Conservation (phyloP, 2,888 invertebrate species). For the Rugalucina vietnamica region DNA sequence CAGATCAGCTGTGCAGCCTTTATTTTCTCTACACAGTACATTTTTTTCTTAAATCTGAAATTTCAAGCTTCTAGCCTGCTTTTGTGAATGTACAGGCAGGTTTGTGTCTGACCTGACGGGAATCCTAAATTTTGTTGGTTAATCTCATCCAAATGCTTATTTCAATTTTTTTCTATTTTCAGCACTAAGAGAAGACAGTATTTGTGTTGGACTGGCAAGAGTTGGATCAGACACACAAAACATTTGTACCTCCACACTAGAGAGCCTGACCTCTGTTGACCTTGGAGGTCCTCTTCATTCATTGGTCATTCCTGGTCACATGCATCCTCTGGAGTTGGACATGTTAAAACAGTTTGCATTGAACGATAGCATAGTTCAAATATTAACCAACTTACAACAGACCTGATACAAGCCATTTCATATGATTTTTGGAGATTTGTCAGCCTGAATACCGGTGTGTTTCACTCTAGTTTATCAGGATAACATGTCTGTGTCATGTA, state of each 20-base stretch:
- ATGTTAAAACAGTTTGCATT: constrained; percentile 87
- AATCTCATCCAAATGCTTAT: too few species aligned
- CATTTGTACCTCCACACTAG: constrained; percentile 90
- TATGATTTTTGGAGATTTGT: too few species aligned
- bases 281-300: constrained; percentile 97
- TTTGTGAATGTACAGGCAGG: too few species aligned
- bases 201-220: constrained; percentile 94
- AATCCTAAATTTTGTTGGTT: too few species aligned
- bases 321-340: constrained; percentile 96
- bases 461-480: too few species aligned
- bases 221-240: constrained; percentile 92
- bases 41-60: too few species aligned
- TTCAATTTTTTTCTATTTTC: constrained; percentile 63
- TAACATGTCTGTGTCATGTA: too few species aligned
- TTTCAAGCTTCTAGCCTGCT: too few species aligned
- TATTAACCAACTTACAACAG: constrained; percentile 55
- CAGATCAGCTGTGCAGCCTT: too few species aligned
- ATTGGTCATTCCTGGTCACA: constrained; percentile 92
- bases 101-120: too few species aligned
- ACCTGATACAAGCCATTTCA: constrained; percentile 23
- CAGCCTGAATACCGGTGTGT: too few species aligned
- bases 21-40: too few species aligned
- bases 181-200: constrained; percentile 85
- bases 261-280: constrained; percentile 89
- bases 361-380: constrained; percentile 64